These are phyloP conservation scores for Bos indicus DNA, from an alignment of 2,113 vertebrate genomes.

Conservation along the genomic window DNA sequence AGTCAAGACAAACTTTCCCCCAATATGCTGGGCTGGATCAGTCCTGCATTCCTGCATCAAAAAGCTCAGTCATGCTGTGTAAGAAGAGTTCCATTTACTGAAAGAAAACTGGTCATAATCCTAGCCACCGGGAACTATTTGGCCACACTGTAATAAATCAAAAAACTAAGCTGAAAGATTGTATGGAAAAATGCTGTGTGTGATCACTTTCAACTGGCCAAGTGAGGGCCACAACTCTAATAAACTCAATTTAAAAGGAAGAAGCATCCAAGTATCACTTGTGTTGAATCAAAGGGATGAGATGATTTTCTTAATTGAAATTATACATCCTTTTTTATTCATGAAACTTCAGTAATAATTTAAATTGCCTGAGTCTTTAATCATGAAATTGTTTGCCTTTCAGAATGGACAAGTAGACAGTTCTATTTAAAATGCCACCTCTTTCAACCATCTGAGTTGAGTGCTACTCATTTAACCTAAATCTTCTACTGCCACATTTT, in stretches of 20 bases:
- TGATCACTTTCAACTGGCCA: neutral
- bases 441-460: neutral
- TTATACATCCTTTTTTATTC: constrained; percentile 19
- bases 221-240: neutral
- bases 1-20: neutral
- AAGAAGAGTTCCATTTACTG: neutral
- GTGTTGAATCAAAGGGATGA: neutral
- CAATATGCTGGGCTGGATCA: neutral
- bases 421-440: neutral
- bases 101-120: neutral
- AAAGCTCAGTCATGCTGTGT: neutral
- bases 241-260: neutral
- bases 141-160: neutral
- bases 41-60: neutral
- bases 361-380: constrained; percentile 35
- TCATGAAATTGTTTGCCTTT: constrained; percentile 44
- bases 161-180: neutral
- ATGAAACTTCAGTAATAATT: constrained; percentile 32
- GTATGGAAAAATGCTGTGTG: neutral
- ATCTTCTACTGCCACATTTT: neutral
- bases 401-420: constrained; percentile 13
- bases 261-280: neutral
- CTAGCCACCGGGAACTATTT: neutral
- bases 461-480: neutral
- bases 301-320: neutral